Base-by-base conservation (phyloP, 30 jellyfish, hydroid and myxozoan species). In the Turritopsis dohrnii region DNA sequence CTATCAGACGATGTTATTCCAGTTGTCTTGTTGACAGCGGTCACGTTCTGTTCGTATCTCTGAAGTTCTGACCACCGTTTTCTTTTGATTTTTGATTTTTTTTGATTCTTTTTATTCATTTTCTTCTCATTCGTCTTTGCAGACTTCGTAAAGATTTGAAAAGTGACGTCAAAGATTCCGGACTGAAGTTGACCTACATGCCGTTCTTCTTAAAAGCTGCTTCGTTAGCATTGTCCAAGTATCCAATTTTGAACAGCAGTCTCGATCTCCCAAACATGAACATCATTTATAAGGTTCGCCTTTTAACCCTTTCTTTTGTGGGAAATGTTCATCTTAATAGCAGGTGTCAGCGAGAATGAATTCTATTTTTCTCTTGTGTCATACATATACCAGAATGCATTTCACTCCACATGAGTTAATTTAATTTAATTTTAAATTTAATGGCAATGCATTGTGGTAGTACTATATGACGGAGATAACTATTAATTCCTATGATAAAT, bases 161-260 rank as follows among this genome's bases (percentile, higher is more conserved):
- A 86, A 77, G 21, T 3, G 81, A 9, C 7, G 77, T 93, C 60
- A 86, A 77, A 71, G 86, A 41, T 53, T 77, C 75, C 65, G 95
- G 96, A 28, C 85, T 85, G 20, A 93, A 93, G 65, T 85, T 93
- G 28, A 82, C 98, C 9, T 87, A 85, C 53, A 93, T 93, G 98
- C 98, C 98, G 8, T 93, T 93, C 83, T 93, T 93, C 88, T 76
- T 93, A 66, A 93, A 93, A 85, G 98, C 98, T 21, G 96, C 98
- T 4, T 93, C 98, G 66, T 21, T 93, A 93, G 98, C 98, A 1
- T 74, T 93, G 82, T 69, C 54, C 21, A 53, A 88, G 53, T 88
- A 53, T 72, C 98, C 98, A 16, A 88, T 93, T 28, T 88, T 93
- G 23, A 93, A 93, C 66, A 74, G 90, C 65, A 79, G 87, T 26